Evolutionary conservation across 1,140 invertebrate genomes (phyloP), one percentile per base, ranked within the genome.

Genomic region (Macrosteles quadrilineatus): DNA sequence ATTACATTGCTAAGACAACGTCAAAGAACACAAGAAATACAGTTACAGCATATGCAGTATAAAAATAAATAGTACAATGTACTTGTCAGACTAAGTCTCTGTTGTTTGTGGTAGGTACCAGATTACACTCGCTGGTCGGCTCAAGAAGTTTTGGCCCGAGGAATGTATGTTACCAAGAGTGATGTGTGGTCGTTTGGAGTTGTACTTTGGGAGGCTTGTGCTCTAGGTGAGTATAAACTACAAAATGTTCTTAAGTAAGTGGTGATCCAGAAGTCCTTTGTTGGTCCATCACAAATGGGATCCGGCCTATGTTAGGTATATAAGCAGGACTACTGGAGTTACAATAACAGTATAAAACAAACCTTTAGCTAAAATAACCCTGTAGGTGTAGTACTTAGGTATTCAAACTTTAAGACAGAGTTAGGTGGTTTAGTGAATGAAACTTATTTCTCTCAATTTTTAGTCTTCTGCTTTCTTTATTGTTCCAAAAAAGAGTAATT

Each of bases 121-220:
- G 88, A 93, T 74, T 90, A 90, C 74, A 87, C 87, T 0, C 79
- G 93, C 23, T 95, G 92, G 92, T 89, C 87, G 2, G 88, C 92
- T 0, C 85, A 87, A 25, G 93, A 95, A 77, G 87, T 90, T 71
- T 83, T 94, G 70, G 85, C 85, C 67, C 87, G 86, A 73, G 85
- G 86, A 29, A 85, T 85, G 40, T 88, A 85, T 67, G 85, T 87
- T 29, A 81, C 84, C 1, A 88, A 91, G 74, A 90, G 89, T 69
- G 91, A 94, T 76, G 85, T 93, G 2, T 96, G 93, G 93, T 89
- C 91, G 0, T 94, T 90, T 80, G 93, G 88, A 2, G 86, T 91
- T 67, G 77, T 95, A 9, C 78, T 94, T 36, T 95, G 93, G 93
- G 93, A 96, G 79, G 87, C 91, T 72, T 85, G 91, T 64, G 87